Conservation (phyloP, 1,140 invertebrate genomes). For the Cherax destructor region DNA sequence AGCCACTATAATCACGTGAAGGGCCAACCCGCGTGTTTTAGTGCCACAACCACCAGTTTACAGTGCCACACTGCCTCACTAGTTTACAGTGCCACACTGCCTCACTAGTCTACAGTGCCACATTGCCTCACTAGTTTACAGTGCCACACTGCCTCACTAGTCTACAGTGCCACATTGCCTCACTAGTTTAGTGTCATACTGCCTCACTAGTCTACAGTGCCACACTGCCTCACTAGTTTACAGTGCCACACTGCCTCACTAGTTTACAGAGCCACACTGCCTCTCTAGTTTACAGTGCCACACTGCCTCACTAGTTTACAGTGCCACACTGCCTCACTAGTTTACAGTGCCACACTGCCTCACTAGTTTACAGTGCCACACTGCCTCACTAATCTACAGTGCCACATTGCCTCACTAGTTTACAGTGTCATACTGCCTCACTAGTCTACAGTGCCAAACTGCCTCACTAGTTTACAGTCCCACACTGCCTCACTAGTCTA, state of each 20-base stretch:
- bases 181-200: neutral
- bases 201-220: conserved; percentile 10
- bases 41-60: conserved; percentile 53
- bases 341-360: neutral
- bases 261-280: conserved; percentile 11
- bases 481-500: neutral
- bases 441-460: neutral
- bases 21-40: conserved; percentile 60
- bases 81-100: conserved; percentile 11
- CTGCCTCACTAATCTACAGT: conserved; percentile 13
- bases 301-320: conserved; percentile 3
- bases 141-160: conserved; percentile 17
- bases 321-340: neutral
- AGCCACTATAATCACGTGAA: conserved; percentile 49
- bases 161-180: conserved; percentile 17
- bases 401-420: neutral
- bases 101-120: conserved; percentile 5
- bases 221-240: neutral
- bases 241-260: conserved; percentile 12
- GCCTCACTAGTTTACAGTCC: neutral
- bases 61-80: conserved; percentile 37
- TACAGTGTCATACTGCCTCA: conserved; percentile 5
- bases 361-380: conserved; percentile 2
- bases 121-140: neutral
- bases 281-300: conserved; percentile 3